Evolutionary conservation across 2,113 vertebrate genomes (phyloP).

Genomic region (Heterochromis multidens): DNA sequence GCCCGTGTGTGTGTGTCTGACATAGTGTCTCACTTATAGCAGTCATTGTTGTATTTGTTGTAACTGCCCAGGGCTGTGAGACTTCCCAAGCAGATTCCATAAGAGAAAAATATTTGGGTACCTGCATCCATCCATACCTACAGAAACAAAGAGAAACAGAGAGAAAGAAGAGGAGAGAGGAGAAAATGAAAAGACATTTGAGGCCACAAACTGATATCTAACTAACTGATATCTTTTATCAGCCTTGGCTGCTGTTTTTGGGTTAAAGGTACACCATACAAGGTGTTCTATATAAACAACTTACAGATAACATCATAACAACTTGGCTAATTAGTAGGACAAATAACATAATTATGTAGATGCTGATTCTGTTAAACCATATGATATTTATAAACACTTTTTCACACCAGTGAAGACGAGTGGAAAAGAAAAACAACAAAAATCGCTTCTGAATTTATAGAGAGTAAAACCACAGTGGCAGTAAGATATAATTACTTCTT

Average conservation of each 20-base stretch:
- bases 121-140: conserved; percentile 97
- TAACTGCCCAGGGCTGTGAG: conserved; percentile 93
- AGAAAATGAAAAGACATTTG: neutral
- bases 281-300: neutral
- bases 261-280: neutral
- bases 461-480: neutral
- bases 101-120: conserved; percentile 93
- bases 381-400: neutral
- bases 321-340: too few species aligned
- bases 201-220: neutral
- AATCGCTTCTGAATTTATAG: neutral
- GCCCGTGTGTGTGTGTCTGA: neutral
- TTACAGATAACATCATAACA: neutral
- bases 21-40: conserved; percentile 84
- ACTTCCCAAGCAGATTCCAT: conserved; percentile 90
- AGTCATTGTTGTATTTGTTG: conserved; percentile 95
- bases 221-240: neutral
- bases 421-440: neutral
- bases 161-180: neutral
- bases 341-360: neutral
- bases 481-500: neutral
- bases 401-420: neutral
- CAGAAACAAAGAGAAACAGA: neutral
- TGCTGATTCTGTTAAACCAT: neutral
- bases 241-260: neutral